Base-by-base conservation (phyloP, 2,797 vertebrate genomes). In the Rhodeus uyekii region DNA sequence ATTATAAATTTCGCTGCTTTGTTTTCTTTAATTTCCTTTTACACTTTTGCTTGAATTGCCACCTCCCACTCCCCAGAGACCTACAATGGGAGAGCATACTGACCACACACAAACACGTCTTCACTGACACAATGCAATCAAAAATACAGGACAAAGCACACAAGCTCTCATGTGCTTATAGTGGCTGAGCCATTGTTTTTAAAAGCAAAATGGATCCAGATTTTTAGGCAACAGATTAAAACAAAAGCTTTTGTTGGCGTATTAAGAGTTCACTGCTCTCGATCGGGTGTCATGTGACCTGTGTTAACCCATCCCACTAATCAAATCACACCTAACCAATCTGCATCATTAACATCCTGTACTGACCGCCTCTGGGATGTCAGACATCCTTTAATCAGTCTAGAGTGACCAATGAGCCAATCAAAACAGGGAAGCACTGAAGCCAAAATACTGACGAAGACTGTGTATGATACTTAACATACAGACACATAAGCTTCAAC, bases 311-410 rank as follows among this genome's bases (percentile, higher is more conserved):
- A 61, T 67, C 65, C 32, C 18, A 42, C 50, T 58, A 79, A 79
- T 79, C 64, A 64, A 60, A 78, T 46, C 73, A 73, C 63, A 36
- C 27, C 81, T 29, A 69, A 46, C 50, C 64, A 50, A 72, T 86
- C 44, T 44, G 4, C n/a, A 60, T 64, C 36, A 55, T 46, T 64
- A 75, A 67, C 68, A 58, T 80, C 72, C 84, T 58, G 71, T 27
- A 39, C 77, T 71, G 67, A 71, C 77, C 67, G 42, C 77, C 60
- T 13, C 29, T 39, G 44, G 38, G 74, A 71, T 42, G 1, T 44
- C 71, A 69, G 24, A 42, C 55, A 72, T 83, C 73, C 87, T 84
- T 76, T 86, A 83, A 87, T 87, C 72, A 86, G 75, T 29, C 36
- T 80, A 38, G 19, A 39, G 6, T 24, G 39, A 60, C 63, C 58